Conservation (phyloP, 2,888 invertebrate species). For the Tiphia femorata region DNA sequence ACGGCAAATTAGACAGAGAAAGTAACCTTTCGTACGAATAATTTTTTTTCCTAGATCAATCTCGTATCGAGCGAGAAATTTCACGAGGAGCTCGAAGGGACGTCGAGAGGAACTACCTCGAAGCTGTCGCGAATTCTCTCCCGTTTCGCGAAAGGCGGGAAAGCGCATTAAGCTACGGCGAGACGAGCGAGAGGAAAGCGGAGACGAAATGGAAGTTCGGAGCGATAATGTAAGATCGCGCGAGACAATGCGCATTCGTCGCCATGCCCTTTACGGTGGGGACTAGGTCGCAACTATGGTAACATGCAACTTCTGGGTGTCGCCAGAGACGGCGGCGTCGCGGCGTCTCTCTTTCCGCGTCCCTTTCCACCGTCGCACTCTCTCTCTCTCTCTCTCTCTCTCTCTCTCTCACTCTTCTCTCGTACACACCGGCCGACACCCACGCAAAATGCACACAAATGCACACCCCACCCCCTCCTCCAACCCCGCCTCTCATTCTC, state of each 20-base stretch:
- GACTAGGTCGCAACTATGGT: slow-evolving; percentile 14
- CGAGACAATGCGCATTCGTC: slow-evolving; percentile 14
- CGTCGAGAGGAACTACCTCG: too few species aligned
- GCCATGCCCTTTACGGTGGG: slow-evolving; percentile 15
- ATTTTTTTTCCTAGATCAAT: too few species aligned
- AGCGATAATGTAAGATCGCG: slow-evolving; percentile 15
- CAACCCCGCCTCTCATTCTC: too few species aligned
- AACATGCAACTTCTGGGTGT: slow-evolving; percentile 22
- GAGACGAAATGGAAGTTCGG: slow-evolving; percentile 23
- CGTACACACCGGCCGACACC: too few species aligned
- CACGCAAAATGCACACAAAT: background rate
- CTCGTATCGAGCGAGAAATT: background rate
- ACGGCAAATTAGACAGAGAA: too few species aligned
- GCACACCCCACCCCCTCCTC: too few species aligned
- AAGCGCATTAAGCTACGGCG: background rate
- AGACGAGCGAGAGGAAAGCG: too few species aligned
- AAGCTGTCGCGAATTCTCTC: too few species aligned
- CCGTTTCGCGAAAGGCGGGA: background rate
- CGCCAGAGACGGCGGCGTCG: slow-evolving; percentile 5
- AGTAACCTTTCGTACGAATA: too few species aligned
- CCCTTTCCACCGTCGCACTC: background rate
- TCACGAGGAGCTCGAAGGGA: too few species aligned
- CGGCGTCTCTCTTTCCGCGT: slow-evolving; percentile 9
- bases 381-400: slow-evolving; percentile 10
- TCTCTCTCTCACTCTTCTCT: background rate